Base-by-base conservation (phyloP, 2,113 vertebrate genomes). In the Emberiza fucata region DNA sequence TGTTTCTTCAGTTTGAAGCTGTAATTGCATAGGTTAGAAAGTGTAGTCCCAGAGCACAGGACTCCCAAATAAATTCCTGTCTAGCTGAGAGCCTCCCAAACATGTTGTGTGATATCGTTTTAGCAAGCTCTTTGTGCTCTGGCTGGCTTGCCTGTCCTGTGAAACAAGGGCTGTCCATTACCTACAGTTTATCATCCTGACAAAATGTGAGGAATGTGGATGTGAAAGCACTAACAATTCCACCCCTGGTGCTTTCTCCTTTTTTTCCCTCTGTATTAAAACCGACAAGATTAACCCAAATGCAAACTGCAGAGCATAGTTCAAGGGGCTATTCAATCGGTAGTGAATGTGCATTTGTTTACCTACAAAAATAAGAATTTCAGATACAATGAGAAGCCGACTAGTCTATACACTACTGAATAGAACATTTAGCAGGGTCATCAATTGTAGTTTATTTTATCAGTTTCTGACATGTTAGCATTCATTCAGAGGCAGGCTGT, bases 211-310 rank as follows among this genome's bases (percentile, higher is more conserved):
- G 97, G 97, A 98, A 98, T 98, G 97, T 97, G 95, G 95, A 97
- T 96, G 97, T 95, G 97, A 98, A 97, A 97, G 97, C 94, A 96
- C 88, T 94, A 94, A 97, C 97, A 96, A 97, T 97, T 96, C 96
- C 97, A 97, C 96, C 98, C 97, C 97, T 86, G 97, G 95, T 92
- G 97, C 96, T 97, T 96, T 95, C 94, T 95, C 95, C 95, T 92
- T 95, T 90, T 54, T 54, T 65, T 25, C 47, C 37, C 96, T 97
- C 94, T 96, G 94, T 97, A 98, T 98, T 97, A 98, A 98, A 98
- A 97, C 96, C 56, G 97, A 98, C 98, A 98, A 98, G 98, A 98
- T 98, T 98, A 98, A 98, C 98, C 98, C 98, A 97, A 97, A 98
- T 47, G 94, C 97, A 97, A 94, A 97, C 97, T 93, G 90, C 77